These are phyloP conservation scores for Pangasius mekongensis DNA, from an alignment of 2,797 vertebrate genomes.

Conservation along the genomic window DNA sequence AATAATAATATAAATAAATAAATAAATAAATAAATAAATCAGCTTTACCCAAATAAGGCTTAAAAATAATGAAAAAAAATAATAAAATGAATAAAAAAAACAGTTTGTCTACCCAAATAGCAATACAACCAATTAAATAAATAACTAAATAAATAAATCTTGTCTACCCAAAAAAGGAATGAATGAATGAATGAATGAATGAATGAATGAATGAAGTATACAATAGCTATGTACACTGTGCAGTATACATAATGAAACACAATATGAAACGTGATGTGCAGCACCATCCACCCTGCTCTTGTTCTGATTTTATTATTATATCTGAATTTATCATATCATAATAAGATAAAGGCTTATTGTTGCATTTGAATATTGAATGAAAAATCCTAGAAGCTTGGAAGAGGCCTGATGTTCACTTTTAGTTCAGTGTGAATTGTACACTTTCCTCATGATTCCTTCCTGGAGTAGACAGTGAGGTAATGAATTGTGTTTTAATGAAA, in stretches of 20 bases:
- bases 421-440: not conserved
- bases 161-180: no score
- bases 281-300: not conserved
- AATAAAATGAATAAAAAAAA: not conserved
- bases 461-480: not conserved
- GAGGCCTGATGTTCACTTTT: not conserved
- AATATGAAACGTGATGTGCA: not conserved
- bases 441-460: not conserved
- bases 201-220: not conserved
- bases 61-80: no score
- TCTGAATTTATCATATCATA: not conserved
- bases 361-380: not conserved
- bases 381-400: not conserved
- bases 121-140: not conserved
- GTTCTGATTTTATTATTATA: not conserved
- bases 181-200: not conserved
- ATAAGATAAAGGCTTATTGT: not conserved
- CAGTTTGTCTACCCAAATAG: not conserved
- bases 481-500: slow-evolving; percentile 1
- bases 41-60: no score
- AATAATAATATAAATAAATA: not conserved
- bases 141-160: no score
- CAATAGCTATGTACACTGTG: not conserved
- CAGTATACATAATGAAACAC: not conserved
- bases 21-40: not conserved